Base-by-base conservation (phyloP, 2,113 vertebrate species). In the Tylochromis polylepis region DNA sequence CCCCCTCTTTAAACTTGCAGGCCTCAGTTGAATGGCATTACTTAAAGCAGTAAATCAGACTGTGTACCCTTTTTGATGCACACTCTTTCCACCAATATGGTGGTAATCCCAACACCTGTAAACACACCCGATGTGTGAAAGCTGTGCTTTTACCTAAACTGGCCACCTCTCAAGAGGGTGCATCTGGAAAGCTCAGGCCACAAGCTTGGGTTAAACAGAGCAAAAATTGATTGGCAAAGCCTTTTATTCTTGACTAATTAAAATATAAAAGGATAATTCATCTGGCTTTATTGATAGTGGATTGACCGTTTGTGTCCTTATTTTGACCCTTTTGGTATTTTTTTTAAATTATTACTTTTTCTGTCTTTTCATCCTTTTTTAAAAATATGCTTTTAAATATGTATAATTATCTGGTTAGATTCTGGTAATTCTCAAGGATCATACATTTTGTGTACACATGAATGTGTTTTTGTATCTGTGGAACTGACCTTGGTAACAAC, bases 221-320 rank as follows among this genome's bases (percentile, higher is more conserved):
- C 14, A 75, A 29, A 49, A 75, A 51, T 11, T 1, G 24, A 31
- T 27, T 31, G 43, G 70, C 5, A 75, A 31, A 51, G 43, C 7
- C 27, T 49, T 75, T 75, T 31, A 8, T 51, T 75, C 43, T 51
- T 49, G 41, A 75, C 24, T 20, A 75, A 75, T 49, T 20, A 20
- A 49, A 27, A 31, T 75, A 29, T 29, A 20, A 46, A 31, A 75
- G 43, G 41, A 11, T 20, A 29, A 20, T 27, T 51, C 1, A 51
- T 75, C 15, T 75, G 70, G 1, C 16, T 31, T 77, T 51, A 31
- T 51, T 20, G 16, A 51, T 27, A 72, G 65, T 24, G 38, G 8
- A 70, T 43, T 24, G 5, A 22, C 7, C 22, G 8, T 49, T 90
- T 16, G 15, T 92, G 86, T 93, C 94, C 36, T 70, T 70, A 27